Evolutionary conservation across 2,797 vertebrate genomes (phyloP).

Genomic region (Salmo trutta): DNA sequence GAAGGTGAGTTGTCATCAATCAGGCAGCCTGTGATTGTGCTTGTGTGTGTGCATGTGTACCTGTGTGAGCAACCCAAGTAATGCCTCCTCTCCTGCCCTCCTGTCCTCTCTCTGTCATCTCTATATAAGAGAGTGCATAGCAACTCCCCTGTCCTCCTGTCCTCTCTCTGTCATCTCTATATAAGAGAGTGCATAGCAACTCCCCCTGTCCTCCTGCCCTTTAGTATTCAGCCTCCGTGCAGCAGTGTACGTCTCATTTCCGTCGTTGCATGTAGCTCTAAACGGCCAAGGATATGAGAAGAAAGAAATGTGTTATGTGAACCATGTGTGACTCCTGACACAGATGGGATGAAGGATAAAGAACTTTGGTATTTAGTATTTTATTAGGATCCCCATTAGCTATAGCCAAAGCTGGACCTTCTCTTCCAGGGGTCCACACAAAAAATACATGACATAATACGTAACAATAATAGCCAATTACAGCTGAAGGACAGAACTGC

Average conservation of each 20-base stretch:
- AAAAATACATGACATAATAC: no score
- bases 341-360: constrained; percentile 66
- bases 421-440: no score
- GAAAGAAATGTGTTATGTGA: constrained; percentile 70
- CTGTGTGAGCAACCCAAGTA: not conserved
- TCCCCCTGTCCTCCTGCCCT: constrained; percentile 14
- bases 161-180: constrained; percentile 37
- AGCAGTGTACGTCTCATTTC: constrained; percentile 71
- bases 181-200: constrained; percentile 42
- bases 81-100: not conserved
- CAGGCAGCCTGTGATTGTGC: constrained; percentile 12
- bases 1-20: constrained; percentile 10
- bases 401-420: no score
- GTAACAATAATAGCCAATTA: no score
- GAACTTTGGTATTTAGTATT: constrained; percentile 19
- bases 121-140: constrained; percentile 42
- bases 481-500: no score
- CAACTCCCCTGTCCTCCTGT: constrained; percentile 12
- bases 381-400: no score
- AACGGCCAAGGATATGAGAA: constrained; percentile 63
- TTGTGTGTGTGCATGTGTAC: constrained; percentile 25
- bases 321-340: constrained; percentile 73
- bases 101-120: constrained; percentile 33
- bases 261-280: constrained; percentile 63
- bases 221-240: constrained; percentile 54